Conservation (phyloP, 2,113 vertebrate species). For the Corythornis madagascariensis region DNA sequence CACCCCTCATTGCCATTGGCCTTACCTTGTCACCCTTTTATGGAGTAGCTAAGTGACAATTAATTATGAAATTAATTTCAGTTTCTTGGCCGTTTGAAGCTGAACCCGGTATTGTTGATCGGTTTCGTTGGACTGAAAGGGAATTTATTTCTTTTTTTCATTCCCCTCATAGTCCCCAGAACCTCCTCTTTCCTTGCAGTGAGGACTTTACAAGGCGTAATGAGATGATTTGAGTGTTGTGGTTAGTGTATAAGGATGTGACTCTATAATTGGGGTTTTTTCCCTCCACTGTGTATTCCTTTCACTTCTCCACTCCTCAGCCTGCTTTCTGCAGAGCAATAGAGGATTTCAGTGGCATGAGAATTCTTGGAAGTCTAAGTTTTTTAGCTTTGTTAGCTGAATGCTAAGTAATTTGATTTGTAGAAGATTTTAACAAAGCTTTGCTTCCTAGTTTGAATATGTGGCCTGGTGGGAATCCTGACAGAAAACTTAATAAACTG, state of each 20-base stretch:
- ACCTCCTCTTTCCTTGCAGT: not conserved
- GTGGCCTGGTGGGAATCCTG: slow-evolving; percentile 25
- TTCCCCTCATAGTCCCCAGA: accelerated
- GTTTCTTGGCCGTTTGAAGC: not conserved
- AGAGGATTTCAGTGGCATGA: not conserved
- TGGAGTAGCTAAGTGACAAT: not conserved
- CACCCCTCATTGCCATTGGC: not conserved
- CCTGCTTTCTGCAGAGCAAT: not conserved
- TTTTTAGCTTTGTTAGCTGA: not conserved
- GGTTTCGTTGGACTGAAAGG: not conserved
- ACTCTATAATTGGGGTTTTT: not conserved
- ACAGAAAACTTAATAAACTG: not conserved
- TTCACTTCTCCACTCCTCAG: not conserved
- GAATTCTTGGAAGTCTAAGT: slow-evolving; percentile 26
- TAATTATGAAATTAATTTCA: not conserved
- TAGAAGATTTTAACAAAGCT: slow-evolving; percentile 25
- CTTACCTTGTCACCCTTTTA: not conserved
- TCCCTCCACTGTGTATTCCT: not conserved
- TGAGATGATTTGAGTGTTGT: not conserved
- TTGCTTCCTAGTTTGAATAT: slow-evolving; percentile 38
- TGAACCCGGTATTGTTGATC: not conserved
- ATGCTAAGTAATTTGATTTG: slow-evolving; percentile 27
- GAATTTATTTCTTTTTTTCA: not conserved
- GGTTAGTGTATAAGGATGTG: not conserved
- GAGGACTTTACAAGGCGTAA: not conserved